Percentiles rank a stretch among this genome's conserved stretches.
These are phyloP conservation scores for Rana temporaria DNA, from an alignment of 2,113 vertebrate genomes.

Conservation along the genomic window DNA sequence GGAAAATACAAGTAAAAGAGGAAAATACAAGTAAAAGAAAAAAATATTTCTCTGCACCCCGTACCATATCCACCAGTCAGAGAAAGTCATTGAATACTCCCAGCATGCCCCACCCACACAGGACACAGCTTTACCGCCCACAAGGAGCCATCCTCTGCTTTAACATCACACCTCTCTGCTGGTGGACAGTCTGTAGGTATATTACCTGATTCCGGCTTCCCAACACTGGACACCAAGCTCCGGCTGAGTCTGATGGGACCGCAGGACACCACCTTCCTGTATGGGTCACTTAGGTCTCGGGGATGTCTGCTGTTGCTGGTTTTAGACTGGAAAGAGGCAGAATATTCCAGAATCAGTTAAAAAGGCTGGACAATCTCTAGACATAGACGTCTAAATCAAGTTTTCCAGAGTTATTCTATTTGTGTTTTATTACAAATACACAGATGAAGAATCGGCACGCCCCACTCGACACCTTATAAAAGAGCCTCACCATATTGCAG, in stretches of 20 bases:
- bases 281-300: constrained; percentile 9
- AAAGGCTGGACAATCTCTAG: no score
- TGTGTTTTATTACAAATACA: no score
- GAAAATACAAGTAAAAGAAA: constrained; percentile 38
- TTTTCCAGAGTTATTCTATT: no score
- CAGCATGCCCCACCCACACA: background rate
- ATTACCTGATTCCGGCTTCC: constrained; percentile 12
- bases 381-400: no score
- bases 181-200: background rate
- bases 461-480: background rate
- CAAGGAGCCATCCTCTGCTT: background rate
- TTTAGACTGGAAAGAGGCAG: constrained; percentile 60
- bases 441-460: no score
- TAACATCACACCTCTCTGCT: no score
- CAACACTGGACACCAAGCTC: constrained; percentile 28
- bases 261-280: constrained; percentile 66
- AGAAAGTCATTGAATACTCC: no score
- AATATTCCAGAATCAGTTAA: no score
- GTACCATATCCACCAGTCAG: background rate
- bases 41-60: no score
- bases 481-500: constrained; percentile 63
- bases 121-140: background rate
- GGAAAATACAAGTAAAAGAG: constrained; percentile 42
- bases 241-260: constrained; percentile 65
- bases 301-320: constrained; percentile 42